Evolutionary conservation across 53 echinoderm and acorn worm species (phyloP), one percentile per base, ranked within the genome.

Genomic region (Holothuria leucospilota): DNA sequence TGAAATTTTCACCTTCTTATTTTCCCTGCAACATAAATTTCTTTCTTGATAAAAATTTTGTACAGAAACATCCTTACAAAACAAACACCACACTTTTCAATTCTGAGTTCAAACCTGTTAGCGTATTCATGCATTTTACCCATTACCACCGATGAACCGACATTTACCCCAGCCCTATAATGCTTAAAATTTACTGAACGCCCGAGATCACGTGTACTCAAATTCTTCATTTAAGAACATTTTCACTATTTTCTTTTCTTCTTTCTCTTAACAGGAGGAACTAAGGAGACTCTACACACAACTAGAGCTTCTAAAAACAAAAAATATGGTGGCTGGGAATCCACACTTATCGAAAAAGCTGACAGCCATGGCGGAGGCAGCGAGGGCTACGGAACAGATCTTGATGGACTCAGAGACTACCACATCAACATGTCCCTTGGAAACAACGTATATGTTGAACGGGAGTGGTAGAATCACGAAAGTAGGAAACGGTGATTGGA

Each of bases 331-430:
- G 27, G 93, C 92, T 41, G 95, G 95, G 8, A 98, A 98, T 85
- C 99, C 99, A 18, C 95, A 98, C 72, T 90, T 98, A 24, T 91
- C 92, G 72, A 91, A 93, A 46, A 95, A 95, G 79, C 77, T 98
- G 61, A 95, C 99, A 11, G 99, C 95, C 24, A 93, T 95, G 90
- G 94, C 99, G 14, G 99, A 98, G 77, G 99, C 94, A 25, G 95
- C 99, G 18, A 88, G 93, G 41, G 93, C 92, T 23, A 93, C 95
- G 14, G 96, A 94, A 82, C 91, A 91, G 82, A 93, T 96, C 83
- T 69, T 94, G 39, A 87, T 96, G 87, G 96, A 96, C 72, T 86
- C 91, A 28, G 82, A 82, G 62, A 58, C 79, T 23, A 67, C 28
- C 6, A 27, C 68, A 67, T 82, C 82, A 64, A 39, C 38, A 9